Evolutionary conservation across 2,113 vertebrate genomes (phyloP).

Genomic region (Rostratula benghalensis): DNA sequence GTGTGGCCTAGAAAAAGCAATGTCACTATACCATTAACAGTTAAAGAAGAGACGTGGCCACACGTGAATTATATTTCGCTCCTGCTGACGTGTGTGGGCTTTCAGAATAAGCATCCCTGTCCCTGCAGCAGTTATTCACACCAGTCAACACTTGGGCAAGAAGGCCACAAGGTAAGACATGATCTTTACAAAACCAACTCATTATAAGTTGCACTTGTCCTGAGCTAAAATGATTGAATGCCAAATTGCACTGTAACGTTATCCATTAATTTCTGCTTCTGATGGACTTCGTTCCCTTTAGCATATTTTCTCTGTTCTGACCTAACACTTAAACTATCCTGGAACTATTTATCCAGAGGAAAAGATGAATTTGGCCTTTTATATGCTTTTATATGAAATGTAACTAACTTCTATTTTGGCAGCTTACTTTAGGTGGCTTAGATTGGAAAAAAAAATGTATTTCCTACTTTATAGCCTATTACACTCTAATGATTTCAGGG

Average conservation of each 20-base stretch:
- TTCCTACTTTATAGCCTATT: conserved; percentile 26
- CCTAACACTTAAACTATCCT: neutral
- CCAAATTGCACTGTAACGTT: neutral
- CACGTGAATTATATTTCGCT: neutral
- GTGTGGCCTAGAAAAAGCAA: neutral
- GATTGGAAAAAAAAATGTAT: neutral
- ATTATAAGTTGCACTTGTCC: accelerated
- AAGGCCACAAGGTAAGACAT: neutral
- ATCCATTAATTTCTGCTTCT: neutral
- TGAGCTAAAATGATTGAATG: neutral
- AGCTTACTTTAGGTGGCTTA: neutral
- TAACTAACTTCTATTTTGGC: conserved; percentile 17
- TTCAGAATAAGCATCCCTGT: neutral
- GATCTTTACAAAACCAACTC: neutral
- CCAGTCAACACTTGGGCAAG: neutral
- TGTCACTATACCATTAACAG: accelerated
- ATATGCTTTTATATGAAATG: neutral
- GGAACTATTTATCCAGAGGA: neutral
- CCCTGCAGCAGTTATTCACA: neutral
- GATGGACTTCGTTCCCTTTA: neutral
- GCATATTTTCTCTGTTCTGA: neutral
- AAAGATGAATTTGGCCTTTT: neutral
- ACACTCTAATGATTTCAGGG: conserved; percentile 33
- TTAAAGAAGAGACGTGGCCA: neutral
- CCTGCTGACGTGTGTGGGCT: neutral